Conservation (phyloP, 2,797 vertebrate species). For the Babyrousa celebensis region DNA sequence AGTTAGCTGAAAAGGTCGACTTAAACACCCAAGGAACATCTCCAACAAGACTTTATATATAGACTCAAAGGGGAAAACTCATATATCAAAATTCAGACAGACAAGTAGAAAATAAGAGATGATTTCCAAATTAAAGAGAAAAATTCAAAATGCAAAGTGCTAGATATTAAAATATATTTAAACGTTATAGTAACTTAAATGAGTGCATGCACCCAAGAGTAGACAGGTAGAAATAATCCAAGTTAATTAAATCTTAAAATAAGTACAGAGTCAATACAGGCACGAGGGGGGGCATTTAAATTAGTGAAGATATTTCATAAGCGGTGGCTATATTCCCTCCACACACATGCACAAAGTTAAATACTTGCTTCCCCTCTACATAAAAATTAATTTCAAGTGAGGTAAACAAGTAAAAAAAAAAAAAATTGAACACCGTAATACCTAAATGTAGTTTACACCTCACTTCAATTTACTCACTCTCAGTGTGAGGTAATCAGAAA, state of each 20-base stretch:
- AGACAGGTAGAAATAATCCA: neutral
- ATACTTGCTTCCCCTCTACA: neutral
- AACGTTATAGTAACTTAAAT: slow-evolving; percentile 17
- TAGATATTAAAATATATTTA: neutral
- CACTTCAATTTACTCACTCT: neutral
- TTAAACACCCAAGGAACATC: neutral
- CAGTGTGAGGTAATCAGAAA: neutral
- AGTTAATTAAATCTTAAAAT: slow-evolving; percentile 54
- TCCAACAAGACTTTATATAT: neutral
- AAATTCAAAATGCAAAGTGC: slow-evolving; percentile 14
- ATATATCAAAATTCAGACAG: neutral
- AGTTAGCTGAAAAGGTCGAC: neutral
- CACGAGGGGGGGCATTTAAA: neutral
- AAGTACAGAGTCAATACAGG: neutral
- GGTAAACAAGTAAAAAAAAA: neutral
- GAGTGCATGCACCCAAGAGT: neutral
- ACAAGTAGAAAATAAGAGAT: neutral
- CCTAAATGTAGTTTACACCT: neutral
- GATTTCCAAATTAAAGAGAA: neutral
- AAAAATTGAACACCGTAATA: neutral
- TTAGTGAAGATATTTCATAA: slow-evolving; percentile 31
- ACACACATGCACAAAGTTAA: slow-evolving; percentile 32
- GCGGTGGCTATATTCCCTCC: neutral
- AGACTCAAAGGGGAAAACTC: neutral
- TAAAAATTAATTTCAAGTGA: slow-evolving; percentile 1